These are phyloP conservation scores for Coelogynopora nodosa DNA, from an alignment of 2,888 invertebrate genomes.

Conservation along the genomic window DNA sequence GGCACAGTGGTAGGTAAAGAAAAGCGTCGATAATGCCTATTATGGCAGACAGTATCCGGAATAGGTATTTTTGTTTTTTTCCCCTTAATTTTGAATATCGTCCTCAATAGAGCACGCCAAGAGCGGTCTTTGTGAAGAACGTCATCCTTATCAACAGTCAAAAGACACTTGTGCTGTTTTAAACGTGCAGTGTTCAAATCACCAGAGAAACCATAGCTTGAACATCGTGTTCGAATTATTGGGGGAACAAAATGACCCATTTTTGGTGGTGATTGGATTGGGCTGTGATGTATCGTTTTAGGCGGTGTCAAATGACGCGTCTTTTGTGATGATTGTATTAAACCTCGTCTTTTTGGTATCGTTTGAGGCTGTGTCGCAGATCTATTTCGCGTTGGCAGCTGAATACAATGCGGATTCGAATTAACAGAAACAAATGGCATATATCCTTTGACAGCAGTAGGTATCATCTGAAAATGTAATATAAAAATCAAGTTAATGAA, in stretches of 20 bases:
- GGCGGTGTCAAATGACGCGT: too few relatives aligned
- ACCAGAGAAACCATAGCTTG: background rate
- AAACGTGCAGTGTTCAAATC: background rate
- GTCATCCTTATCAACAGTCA: background rate
- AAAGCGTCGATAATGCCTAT: background rate
- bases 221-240: background rate
- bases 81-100: background rate
- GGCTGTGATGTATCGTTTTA: too few relatives aligned
- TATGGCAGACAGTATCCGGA: background rate
- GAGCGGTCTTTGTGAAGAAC: background rate
- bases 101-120: background rate
- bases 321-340: too few relatives aligned
- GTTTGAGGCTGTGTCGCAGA: background rate
- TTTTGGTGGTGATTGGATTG: background rate
- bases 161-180: background rate
- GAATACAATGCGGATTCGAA: background rate
- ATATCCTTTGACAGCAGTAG: conserved; percentile 5
- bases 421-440: background rate
- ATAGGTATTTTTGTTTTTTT: background rate
- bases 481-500: too few relatives aligned
- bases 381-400: background rate
- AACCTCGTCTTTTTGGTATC: background rate
- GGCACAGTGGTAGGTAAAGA: background rate
- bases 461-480: background rate
- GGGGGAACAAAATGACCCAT: background rate